Conservation (phyloP, 2,888 invertebrate species). For the Tetanocera ferruginea region DNA sequence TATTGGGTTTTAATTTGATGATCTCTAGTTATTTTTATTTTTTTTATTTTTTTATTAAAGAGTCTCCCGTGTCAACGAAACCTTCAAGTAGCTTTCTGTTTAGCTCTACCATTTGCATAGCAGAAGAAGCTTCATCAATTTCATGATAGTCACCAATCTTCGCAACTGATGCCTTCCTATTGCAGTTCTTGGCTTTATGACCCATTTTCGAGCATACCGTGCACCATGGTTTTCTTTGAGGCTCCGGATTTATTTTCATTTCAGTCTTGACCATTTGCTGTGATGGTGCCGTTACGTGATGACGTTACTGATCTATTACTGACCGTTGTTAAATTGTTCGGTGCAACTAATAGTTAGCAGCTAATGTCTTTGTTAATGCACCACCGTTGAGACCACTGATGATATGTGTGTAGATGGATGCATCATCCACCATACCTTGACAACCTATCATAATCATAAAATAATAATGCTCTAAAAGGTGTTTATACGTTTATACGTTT, state of each 20-base stretch:
- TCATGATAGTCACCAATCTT: not conserved
- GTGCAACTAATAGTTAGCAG: slow-evolving; percentile 39
- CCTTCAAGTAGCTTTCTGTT: not conserved
- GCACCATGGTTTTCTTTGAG: slow-evolving; percentile 29
- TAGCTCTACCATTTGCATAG: slow-evolving; percentile 1
- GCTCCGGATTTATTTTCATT: not conserved
- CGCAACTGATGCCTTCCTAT: not conserved
- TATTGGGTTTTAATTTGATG: too few relatives aligned
- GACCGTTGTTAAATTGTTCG: slow-evolving; percentile 34
- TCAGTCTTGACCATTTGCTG: not conserved
- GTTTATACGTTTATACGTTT: slow-evolving; percentile 32
- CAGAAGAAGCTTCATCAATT: not conserved
- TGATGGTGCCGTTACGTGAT: not conserved
- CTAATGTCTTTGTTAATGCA: slow-evolving; percentile 37
- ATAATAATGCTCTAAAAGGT: slow-evolving; percentile 40
- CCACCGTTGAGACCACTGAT: slow-evolving; percentile 45
- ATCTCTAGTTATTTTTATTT: too few relatives aligned
- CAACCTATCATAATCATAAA: slow-evolving; percentile 43
- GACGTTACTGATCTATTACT: not conserved
- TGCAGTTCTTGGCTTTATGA: slow-evolving; percentile 26
- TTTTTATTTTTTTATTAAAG: too few relatives aligned
- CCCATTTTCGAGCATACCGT: not conserved
- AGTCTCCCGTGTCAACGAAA: slow-evolving; percentile 28
- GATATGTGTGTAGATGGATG: slow-evolving; percentile 47
- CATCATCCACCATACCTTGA: slow-evolving; percentile 42